phyloP scores from a whole-genome alignment of 2,888 invertebrate genomes.

The Orthosia gracilis region DNA sequence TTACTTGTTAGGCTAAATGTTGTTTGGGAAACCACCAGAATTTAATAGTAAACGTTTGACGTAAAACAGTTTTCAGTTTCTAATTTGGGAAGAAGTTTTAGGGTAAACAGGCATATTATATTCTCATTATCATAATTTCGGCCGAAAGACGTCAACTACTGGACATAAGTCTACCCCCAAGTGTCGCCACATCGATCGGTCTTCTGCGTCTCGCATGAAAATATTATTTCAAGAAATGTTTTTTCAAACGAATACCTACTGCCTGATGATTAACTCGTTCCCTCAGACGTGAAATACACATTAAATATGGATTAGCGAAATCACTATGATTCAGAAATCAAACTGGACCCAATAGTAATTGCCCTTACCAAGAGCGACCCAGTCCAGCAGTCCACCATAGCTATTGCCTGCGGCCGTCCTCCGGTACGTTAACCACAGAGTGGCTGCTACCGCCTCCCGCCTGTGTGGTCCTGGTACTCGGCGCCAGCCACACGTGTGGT shows the following conservation, averaged over 20 bases:
- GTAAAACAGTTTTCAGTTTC: background rate
- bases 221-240: too few species aligned
- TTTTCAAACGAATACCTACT: background rate
- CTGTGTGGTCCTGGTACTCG: conserved; percentile 84
- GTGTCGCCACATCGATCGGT: too few species aligned
- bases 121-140: background rate
- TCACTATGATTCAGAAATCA: background rate
- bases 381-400: conserved; percentile 24
- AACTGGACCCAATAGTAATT: conserved; percentile 18
- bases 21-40: conserved; percentile 24
- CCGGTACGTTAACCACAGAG: conserved; percentile 72
- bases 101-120: background rate
- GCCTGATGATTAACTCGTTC: background rate
- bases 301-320: background rate
- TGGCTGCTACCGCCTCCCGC: conserved; percentile 79
- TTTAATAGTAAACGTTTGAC: background rate
- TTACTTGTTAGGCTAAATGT: conserved; percentile 24
- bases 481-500: conserved; percentile 69
- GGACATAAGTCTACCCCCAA: too few species aligned
- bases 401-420: conserved; percentile 64
- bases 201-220: too few species aligned
- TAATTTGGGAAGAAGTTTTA: background rate
- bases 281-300: background rate
- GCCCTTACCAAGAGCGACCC: conserved; percentile 17
- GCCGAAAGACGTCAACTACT: too few species aligned